phyloP scores from a whole-genome alignment of 2,797 vertebrate species.

The Gallirallus australis region DNA sequence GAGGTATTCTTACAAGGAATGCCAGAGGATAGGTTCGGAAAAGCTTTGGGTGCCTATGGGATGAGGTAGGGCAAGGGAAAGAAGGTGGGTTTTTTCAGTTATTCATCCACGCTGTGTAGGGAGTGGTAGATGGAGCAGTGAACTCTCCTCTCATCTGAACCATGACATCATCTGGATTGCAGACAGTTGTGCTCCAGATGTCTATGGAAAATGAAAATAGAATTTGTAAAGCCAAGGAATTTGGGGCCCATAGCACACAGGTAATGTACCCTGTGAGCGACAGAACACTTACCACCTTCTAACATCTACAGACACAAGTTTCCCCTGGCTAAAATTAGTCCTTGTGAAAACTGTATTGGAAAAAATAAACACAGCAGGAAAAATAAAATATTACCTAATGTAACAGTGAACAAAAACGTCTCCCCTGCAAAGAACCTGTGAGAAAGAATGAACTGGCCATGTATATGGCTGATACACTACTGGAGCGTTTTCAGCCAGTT shows the following conservation, averaged over 20 bases:
- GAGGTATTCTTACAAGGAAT: not conserved
- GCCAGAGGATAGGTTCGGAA: not conserved
- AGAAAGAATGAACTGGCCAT: not conserved
- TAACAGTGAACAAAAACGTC: not conserved
- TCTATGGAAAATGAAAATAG: not conserved
- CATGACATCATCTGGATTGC: not conserved
- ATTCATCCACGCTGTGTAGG: not conserved
- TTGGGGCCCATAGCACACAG: not conserved
- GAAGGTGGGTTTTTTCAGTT: not conserved
- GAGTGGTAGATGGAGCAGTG: not conserved
- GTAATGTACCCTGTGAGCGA: not conserved
- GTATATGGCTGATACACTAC: not conserved
- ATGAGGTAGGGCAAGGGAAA: not conserved
- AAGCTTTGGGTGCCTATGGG: not conserved
- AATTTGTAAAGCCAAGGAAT: not conserved
- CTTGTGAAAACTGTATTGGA: not conserved
- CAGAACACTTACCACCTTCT: not conserved
- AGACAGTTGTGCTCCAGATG: constrained; percentile 17
- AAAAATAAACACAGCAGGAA: not conserved
- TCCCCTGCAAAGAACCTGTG: not conserved
- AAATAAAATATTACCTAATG: not conserved
- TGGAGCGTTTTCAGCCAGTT: not conserved
- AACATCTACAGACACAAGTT: not conserved
- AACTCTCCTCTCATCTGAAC: not conserved
- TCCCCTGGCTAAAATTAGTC: not conserved